A percentile compares a stretch with the other conserved stretches of the same genome.
Evolutionary conservation across 2,797 vertebrate genomes (phyloP).

Genomic region (Oophaga sylvatica): DNA sequence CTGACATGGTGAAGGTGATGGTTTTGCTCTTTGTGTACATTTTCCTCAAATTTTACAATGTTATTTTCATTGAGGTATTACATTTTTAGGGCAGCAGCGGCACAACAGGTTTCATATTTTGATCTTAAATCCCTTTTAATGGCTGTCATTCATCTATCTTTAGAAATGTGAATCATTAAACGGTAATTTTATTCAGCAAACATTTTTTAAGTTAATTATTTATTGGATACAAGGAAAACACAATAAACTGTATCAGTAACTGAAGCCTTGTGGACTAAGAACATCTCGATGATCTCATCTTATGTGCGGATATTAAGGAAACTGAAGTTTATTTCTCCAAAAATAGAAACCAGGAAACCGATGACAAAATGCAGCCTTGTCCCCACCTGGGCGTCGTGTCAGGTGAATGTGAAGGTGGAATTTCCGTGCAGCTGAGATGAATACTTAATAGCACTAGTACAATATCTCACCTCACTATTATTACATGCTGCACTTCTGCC

Average conservation of each 20-base stretch:
- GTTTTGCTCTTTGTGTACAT: too few species aligned
- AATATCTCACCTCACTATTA: not conserved
- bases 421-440: not conserved
- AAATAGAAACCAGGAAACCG: not conserved
- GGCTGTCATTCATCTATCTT: too few species aligned
- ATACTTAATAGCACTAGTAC: not conserved
- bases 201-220: not conserved
- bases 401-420: not conserved
- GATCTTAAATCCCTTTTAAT: slow-evolving; percentile 49
- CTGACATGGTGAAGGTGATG: too few species aligned
- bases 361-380: not conserved
- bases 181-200: not conserved
- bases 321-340: not conserved
- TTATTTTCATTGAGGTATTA: too few species aligned
- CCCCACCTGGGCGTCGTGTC: not conserved
- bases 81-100: too few species aligned
- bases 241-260: not conserved
- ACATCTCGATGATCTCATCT: not conserved
- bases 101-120: too few species aligned
- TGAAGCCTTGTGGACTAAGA: not conserved
- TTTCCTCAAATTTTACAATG: too few species aligned
- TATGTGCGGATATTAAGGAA: not conserved
- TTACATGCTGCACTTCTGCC: not conserved
- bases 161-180: not conserved
- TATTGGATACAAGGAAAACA: not conserved